Base-by-base conservation (phyloP, 2,888 invertebrate genomes). In the Linnaemya tessellans region DNA sequence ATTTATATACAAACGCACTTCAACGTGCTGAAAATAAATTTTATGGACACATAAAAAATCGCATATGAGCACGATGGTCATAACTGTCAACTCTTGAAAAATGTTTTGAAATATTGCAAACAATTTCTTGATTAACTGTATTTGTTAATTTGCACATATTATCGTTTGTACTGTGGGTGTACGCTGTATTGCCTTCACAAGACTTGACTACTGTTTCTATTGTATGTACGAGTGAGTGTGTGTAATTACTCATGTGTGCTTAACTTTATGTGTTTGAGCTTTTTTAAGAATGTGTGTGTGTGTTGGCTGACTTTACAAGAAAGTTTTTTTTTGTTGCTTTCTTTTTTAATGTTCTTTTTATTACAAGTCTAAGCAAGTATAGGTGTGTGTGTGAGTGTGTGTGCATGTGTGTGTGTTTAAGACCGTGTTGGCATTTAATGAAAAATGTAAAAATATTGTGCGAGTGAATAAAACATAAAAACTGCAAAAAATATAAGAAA, bases 261-360 rank as follows among this genome's bases (percentile, higher is more conserved):
- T 62, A 49, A 35, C 60, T 43, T 22, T 51, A 35, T 60, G 46
- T 38, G 35, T 22, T 15, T 65, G 22, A 58, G 30, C 3, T 43
- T 30, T 10, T 56, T 22, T 1, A 41, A 41, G 60, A 38, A n/a
- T 38, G 46, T 75, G 18, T 38, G 46, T 75, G 18, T 79, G 13
- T 82, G 74, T 84, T 79, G 64, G 74, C 65, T 82, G 79, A 82
- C 74, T 82, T 82, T 82, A 71, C 38, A 58, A 71, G 71, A 65
- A 51, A 78, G 64, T 74, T 51, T 70, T 65, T 46, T 0, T 13
- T 25, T 9, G 64, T 74, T 51, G 64, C 60, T 46, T 0, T 13
- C 25, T 9, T 60, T 25, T 49, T 58, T 68, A 7, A 43, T 79
- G 35, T 64, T 56, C 8, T 46, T 41, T 78, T 60, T 20, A 25